Base-by-base conservation (phyloP, 2,888 invertebrate genomes). In the Erebia ligea region DNA sequence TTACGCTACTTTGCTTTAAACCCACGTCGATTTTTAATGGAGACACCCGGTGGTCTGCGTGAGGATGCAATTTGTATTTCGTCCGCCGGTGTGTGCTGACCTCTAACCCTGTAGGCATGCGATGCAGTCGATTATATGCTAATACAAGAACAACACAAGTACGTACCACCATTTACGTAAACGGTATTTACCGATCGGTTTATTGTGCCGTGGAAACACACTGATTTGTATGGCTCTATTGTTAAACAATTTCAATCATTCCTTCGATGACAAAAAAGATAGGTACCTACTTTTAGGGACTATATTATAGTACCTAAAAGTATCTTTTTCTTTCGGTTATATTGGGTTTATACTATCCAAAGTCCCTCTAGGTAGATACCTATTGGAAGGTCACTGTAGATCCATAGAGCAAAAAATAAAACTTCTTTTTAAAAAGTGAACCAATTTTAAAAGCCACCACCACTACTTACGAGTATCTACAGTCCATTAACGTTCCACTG, bases 21-120 rank as follows among this genome's bases (percentile, higher is more conserved):
- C 52, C 1, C 19, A 63, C 69, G 72, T 74, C 69, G 72, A 72
- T 75, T 74, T 73, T 75, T 73, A 73, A 75, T 74, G 74, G 74
- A 76, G 73, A 66, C 73, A 69, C 73, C 69, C 73, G 79, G 82
- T 80, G 84, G 83, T 81, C 83, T 75, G 83, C 86, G 86, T 86
- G 90, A 87, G 86, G 85, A 81, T 82, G 86, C 86, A 87, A 90
- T 90, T 90, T 89, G 90, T 87, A 79, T 78, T 77, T 77, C 79
- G 78, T 78, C 75, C 77, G 75, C 73, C 72, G 76, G 76, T 48
- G 77, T 75, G 75, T 73, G 78, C 80, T 81, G 88, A 87, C 89
- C 86, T 80, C 76, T 79, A 77, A 83, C 86, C 86, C 79, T 40
- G 69, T 71, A 66, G 76, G 78, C 68, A 77, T 77, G 79, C 78